Conservation (phyloP, 2,888 invertebrate genomes). For the Sturmia bella region DNA sequence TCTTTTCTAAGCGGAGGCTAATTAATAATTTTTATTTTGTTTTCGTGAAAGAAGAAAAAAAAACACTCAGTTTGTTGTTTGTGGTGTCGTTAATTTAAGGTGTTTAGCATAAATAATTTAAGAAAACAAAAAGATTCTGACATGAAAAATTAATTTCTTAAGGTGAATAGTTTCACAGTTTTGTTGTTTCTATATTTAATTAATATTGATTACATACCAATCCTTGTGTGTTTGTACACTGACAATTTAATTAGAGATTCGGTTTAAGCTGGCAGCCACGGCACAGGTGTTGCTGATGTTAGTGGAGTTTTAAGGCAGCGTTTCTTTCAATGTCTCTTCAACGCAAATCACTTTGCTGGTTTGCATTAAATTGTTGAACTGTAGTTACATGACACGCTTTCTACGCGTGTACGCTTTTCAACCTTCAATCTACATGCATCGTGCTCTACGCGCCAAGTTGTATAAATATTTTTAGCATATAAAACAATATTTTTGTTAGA, state of each 20-base stretch:
- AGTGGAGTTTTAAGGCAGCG: too few species aligned
- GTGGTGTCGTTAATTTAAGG: constrained; percentile 60
- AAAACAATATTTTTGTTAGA: too few species aligned
- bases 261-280: not conserved
- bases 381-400: too few species aligned
- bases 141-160: constrained; percentile 22
- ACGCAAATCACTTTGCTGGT: too few species aligned
- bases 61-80: constrained; percentile 35
- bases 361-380: too few species aligned
- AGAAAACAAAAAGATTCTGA: not conserved
- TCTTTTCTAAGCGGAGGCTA: constrained; percentile 33
- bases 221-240: constrained; percentile 27
- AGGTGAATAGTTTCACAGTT: constrained; percentile 56
- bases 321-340: too few species aligned
- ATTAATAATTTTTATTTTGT: constrained; percentile 57
- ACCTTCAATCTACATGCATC: too few species aligned
- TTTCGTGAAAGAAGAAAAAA: constrained; percentile 1
- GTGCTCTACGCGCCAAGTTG: too few species aligned
- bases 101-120: constrained; percentile 38
- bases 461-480: too few species aligned
- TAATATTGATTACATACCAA: constrained; percentile 50
- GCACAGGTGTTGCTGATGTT: constrained; percentile 1
- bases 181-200: constrained; percentile 39
- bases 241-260: constrained; percentile 8
- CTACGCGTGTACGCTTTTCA: too few species aligned